Evolutionary conservation across 2,797 vertebrate genomes (phyloP), one percentile per base, ranked within the genome.

Genomic region (Alosa sapidissima): DNA sequence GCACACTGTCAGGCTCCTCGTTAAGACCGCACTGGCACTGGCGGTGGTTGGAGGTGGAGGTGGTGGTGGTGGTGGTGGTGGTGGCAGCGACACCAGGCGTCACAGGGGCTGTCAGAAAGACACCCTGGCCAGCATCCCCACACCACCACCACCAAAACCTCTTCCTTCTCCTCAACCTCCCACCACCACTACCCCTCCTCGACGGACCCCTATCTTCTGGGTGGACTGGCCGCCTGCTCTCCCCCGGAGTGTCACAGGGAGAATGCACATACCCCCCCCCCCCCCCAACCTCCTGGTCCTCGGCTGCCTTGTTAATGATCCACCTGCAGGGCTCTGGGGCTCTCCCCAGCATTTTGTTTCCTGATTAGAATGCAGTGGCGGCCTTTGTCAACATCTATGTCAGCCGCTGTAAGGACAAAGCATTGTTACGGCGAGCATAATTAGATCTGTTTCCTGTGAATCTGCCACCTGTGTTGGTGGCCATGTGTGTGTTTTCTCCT

Each of bases 371-470:
- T 96, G 95, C 96, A 89, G 94, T 92, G 91, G 95, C 96, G 96
- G 96, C 96, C 97, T 98, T 97, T 97, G 97, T 98, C 97, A 96
- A 97, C 95, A 96, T 93, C 94, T 93, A 95, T 96, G 97, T 97
- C 96, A 96, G 96, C 94, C 93, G 93, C 96, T 95, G 95, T 95
- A 96, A 95, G 95, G 95, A 96, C 94, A 94, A 97, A 96, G 96
- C 96, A 96, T 96, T 97, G 97, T 97, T 96, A 97, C 95, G 95
- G 93, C 93, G 93, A 93, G 96, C 95, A 95, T 97, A 97, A 98
- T 98, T 97, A 97, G 95, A 96, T 96, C 96, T 93, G 94, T 94
- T 95, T 96, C 95, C 92, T 94, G 95, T 92, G 95, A 96, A 95
- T 91, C 83, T 91, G 91, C 92, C 95, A 94, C 94, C 94, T 94